Base-by-base conservation (phyloP, 2,113 vertebrate species). In the Saccopteryx leptura region DNA sequence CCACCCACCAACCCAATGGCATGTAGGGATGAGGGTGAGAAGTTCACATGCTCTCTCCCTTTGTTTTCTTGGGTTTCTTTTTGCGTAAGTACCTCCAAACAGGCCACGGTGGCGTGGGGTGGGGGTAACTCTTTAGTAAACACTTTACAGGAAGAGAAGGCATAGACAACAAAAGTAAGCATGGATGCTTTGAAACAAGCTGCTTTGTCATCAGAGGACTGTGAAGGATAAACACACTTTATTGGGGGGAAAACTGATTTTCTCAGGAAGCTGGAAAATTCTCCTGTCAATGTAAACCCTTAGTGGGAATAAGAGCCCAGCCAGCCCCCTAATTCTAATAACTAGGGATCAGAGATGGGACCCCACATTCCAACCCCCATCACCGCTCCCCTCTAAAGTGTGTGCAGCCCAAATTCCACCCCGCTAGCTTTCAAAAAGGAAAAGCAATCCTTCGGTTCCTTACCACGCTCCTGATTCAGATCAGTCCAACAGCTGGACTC, bases 1-100 rank as follows among this genome's bases (percentile, higher is more conserved):
- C 97, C 98, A 89, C 98, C 98, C 98, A 98, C 98, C 84, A 66
- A 90, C 91, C 93, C 50, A 61, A 26, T 69, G 96, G 97, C 91
- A 96, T 31, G n/a, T 72, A 68, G 96, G 90, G 91, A 86, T 79
- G 24, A 95, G 88, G 97, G 97, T 83, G 88, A 96, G 68, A 91
- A 98, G 98, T 98, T 98, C 98, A 97, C 95, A 2, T 66, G 71
- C 61, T 83, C 96, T 84, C 81, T 54, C 33, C 76, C 87, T 96
- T 97, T 84, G 71, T 88, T 96, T 92, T 39, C 92, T 94, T 54
- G 17, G 83, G 69, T 89, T 95, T 74, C 63, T 0, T 88, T 91
- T 96, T 79, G 72, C 81, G 69, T 61, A 94, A 86, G 82, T 1
- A 48, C 79, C 33, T 96, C 79, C 5, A 4, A 46, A 4, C 10